These are phyloP conservation scores for Salmo trutta DNA, from an alignment of 2,797 vertebrate species.

Conservation along the genomic window DNA sequence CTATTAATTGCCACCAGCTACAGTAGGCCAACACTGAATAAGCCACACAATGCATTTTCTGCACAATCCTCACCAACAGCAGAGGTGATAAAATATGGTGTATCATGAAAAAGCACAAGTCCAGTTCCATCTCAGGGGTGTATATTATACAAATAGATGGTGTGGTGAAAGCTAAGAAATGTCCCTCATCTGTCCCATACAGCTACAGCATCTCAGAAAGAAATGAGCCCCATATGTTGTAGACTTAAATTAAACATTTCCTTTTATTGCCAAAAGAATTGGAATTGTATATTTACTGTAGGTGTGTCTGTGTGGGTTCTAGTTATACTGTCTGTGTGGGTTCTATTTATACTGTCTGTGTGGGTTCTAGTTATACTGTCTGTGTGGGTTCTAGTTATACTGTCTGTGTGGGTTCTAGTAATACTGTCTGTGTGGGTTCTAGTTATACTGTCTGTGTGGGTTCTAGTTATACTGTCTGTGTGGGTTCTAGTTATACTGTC, in stretches of 20 bases:
- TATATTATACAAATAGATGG: background rate
- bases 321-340: no score
- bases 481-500: no score
- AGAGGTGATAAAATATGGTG: slow-evolving; percentile 2
- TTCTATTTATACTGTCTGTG: no score
- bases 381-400: no score
- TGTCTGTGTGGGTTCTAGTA: no score
- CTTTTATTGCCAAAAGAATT: background rate
- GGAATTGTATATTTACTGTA: background rate
- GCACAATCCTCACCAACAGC: background rate
- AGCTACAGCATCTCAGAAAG: background rate
- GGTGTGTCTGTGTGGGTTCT: slow-evolving; percentile 9
- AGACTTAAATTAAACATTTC: background rate
- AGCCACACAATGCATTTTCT: background rate
- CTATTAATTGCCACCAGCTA: background rate
- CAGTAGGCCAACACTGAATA: background rate
- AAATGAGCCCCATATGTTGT: background rate
- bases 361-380: no score
- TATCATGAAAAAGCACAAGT: slow-evolving; percentile 1
- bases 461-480: no score
- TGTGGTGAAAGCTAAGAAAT: background rate
- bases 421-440: no score
- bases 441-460: no score
- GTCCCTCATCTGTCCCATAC: background rate
- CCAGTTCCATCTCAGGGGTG: slow-evolving; percentile 2